Conservation (phyloP, 37 sponge, comb jelly and placozoan species). For the Aplysina aerophoba region DNA sequence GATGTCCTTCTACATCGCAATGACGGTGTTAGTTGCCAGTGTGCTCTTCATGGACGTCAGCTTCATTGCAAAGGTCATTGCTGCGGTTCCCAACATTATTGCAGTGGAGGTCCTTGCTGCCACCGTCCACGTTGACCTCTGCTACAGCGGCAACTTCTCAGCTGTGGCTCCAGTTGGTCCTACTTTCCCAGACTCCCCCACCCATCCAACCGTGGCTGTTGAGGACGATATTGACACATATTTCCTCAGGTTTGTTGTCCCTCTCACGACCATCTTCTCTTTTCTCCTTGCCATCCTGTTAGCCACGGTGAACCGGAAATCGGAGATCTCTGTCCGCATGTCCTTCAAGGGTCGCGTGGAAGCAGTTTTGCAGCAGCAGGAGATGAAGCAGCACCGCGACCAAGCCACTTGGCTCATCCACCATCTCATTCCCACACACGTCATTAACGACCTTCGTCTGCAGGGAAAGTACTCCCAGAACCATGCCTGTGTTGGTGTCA, state of each 20-base stretch:
- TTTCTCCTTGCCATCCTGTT: constrained; percentile 67
- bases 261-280: constrained; percentile 53
- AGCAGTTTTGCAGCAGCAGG: constrained; percentile 54
- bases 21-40: constrained; percentile 56
- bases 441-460: constrained; percentile 52
- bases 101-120: background rate
- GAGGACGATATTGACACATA: constrained; percentile 38
- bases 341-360: constrained; percentile 70
- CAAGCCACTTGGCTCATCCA: constrained; percentile 74
- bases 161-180: background rate
- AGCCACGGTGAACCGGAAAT: constrained; percentile 71
- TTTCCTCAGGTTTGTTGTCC: constrained; percentile 58
- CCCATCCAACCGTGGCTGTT: background rate
- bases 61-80: constrained; percentile 64
- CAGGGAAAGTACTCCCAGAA: constrained; percentile 78
- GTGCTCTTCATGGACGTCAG: constrained; percentile 79
- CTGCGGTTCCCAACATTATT: constrained; percentile 29
- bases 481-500: constrained; percentile 89
- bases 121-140: background rate
- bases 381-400: constrained; percentile 34
- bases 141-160: background rate
- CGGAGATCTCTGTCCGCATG: constrained; percentile 74
- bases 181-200: background rate
- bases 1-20: constrained; percentile 65
- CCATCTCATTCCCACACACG: constrained; percentile 83